Conservation (phyloP, 1,140 invertebrate genomes). For the Akabosia matsudoensis region DNA sequence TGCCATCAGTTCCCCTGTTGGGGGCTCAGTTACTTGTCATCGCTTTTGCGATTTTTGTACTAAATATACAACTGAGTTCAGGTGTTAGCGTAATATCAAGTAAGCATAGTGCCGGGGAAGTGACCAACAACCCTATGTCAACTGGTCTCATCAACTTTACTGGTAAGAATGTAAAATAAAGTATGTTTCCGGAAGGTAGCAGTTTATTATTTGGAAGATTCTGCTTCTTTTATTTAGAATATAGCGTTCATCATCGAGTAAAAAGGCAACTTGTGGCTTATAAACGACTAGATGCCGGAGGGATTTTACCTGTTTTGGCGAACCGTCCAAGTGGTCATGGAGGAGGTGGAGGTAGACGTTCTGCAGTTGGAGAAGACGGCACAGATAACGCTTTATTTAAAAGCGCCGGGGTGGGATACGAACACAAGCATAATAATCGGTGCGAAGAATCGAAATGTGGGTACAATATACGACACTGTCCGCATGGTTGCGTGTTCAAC, state of each 20-base stretch:
- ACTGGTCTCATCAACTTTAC: background rate
- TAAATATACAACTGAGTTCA: background rate
- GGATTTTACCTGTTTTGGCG: background rate
- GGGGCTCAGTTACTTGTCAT: background rate
- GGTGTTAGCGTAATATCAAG: background rate
- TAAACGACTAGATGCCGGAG: background rate
- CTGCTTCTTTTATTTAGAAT: too few species aligned
- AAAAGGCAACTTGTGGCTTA: background rate
- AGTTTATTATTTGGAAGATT: too few species aligned
- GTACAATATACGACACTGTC: slow-evolving; percentile 37
- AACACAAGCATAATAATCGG: slow-evolving; percentile 13
- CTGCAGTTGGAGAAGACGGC: background rate
- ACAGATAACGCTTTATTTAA: background rate
- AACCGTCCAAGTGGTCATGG: background rate
- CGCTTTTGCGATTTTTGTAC: background rate
- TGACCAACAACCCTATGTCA: background rate
- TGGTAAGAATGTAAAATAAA: too few species aligned
- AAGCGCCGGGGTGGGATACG: background rate
- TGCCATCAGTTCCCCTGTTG: background rate
- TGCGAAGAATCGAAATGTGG: slow-evolving; percentile 34
- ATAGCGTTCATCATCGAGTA: slow-evolving; percentile 2
- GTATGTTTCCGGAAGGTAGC: background rate
- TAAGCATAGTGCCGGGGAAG: background rate
- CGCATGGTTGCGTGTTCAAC: slow-evolving; percentile 35
- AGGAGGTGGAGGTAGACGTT: background rate